phyloP scores from a whole-genome alignment of 2,888 invertebrate species.

The Nemotelus nigrinus region DNA sequence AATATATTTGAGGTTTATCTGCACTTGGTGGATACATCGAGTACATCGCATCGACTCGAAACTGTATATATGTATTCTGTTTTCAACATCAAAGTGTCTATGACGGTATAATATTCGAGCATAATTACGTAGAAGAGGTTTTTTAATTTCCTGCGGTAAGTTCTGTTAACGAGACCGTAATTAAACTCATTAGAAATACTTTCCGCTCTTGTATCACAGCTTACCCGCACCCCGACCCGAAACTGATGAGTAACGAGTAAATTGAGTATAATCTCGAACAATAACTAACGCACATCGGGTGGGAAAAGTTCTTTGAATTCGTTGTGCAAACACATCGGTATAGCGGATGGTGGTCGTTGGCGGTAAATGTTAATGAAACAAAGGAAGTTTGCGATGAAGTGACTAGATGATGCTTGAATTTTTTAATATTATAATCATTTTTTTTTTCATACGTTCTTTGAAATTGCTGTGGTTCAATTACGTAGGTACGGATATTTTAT shows the following conservation, averaged over 20 bases:
- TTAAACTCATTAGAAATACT: constrained; percentile 49
- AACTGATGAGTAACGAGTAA: too few species aligned
- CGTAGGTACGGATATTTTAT: too few species aligned
- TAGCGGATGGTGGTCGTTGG: too few species aligned
- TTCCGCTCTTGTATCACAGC: background rate
- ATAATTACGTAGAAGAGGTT: constrained; percentile 42
- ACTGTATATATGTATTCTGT: background rate
- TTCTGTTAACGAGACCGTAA: constrained; percentile 48
- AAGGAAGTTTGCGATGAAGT: too few species aligned
- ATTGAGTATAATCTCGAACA: background rate
- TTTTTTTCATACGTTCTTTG: too few species aligned
- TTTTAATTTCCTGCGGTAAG: constrained; percentile 49
- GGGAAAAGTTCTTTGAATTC: background rate
- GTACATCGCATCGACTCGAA: background rate
- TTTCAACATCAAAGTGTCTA: constrained; percentile 8
- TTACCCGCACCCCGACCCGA: too few species aligned
- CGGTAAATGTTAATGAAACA: too few species aligned
- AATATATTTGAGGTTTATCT: background rate
- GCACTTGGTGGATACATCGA: background rate
- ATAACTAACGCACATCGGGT: background rate
- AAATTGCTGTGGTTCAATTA: too few species aligned
- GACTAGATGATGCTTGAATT: too few species aligned
- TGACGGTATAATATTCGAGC: constrained; percentile 14
- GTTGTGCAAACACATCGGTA: background rate
- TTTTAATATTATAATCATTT: too few species aligned